These are phyloP conservation scores for Lycodopsis pacificus DNA, from an alignment of 2,797 vertebrate genomes.

Conservation along the genomic window DNA sequence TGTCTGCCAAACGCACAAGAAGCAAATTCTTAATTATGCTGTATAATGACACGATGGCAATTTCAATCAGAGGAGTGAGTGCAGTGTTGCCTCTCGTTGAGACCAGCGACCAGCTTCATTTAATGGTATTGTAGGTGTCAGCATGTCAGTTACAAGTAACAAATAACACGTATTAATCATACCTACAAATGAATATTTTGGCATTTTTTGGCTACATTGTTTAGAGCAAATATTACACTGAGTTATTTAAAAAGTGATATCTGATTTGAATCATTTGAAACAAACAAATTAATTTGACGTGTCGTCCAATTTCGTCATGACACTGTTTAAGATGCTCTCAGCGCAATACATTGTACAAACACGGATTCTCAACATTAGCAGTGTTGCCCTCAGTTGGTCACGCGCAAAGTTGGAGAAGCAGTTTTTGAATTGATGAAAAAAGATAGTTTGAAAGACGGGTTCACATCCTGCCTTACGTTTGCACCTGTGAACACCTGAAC, in stretches of 20 bases:
- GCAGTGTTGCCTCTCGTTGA: background rate
- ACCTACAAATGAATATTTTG: background rate
- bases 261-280: background rate
- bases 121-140: background rate
- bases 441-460: background rate
- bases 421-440: background rate
- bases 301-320: background rate
- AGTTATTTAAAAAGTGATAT: background rate
- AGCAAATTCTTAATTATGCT: background rate
- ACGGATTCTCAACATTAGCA: background rate
- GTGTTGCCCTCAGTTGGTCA: background rate
- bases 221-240: background rate
- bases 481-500: background rate
- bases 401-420: background rate
- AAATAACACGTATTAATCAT: background rate
- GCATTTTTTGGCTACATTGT: background rate
- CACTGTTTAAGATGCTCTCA: background rate
- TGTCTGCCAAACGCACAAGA: background rate
- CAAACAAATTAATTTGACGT: background rate
- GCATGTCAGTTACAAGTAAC: background rate
- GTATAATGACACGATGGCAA: background rate
- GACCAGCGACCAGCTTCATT: background rate
- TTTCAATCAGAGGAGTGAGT: conserved; percentile 2
- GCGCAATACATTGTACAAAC: background rate
- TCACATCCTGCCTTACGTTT: background rate